Conservation (phyloP, 2,113 vertebrate species). For the Alethe castanea region DNA sequence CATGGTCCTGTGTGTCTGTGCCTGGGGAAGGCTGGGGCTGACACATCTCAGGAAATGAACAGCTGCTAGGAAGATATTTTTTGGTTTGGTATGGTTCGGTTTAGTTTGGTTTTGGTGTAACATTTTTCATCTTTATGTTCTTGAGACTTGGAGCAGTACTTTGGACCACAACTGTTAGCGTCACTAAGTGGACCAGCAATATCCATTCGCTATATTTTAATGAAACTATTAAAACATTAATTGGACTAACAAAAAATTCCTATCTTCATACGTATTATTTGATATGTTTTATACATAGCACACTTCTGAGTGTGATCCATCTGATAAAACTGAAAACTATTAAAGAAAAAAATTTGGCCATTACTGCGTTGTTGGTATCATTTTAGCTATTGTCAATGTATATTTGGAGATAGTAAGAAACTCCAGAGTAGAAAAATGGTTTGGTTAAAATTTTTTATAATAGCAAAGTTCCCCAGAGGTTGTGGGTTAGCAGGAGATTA, state of each 20-base stretch:
- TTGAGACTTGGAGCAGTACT: background rate
- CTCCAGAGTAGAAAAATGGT: background rate
- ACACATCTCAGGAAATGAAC: background rate
- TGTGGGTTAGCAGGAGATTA: background rate
- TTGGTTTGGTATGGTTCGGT: background rate
- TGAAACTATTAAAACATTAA: background rate
- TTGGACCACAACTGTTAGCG: rapidly evolving
- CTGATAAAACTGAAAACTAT: background rate
- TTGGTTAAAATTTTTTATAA: background rate
- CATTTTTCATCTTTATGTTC: background rate
- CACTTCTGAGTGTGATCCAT: background rate
- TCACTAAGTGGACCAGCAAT: background rate
- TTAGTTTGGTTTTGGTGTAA: background rate
- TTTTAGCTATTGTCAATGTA: background rate
- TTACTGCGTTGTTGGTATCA: background rate
- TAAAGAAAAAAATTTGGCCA: background rate
- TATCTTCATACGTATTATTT: background rate
- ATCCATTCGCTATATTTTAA: background rate
- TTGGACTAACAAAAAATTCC: background rate
- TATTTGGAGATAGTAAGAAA: background rate
- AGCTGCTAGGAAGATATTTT: background rate
- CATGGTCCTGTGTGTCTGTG: no score
- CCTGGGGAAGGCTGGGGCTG: rapidly evolving
- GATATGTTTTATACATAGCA: background rate
- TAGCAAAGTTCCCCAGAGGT: background rate